A percentile compares a stretch with the other conserved stretches of the same genome.
phyloP scores from a whole-genome alignment of 2,888 invertebrate genomes.

The Epistrophe grossulariae region DNA sequence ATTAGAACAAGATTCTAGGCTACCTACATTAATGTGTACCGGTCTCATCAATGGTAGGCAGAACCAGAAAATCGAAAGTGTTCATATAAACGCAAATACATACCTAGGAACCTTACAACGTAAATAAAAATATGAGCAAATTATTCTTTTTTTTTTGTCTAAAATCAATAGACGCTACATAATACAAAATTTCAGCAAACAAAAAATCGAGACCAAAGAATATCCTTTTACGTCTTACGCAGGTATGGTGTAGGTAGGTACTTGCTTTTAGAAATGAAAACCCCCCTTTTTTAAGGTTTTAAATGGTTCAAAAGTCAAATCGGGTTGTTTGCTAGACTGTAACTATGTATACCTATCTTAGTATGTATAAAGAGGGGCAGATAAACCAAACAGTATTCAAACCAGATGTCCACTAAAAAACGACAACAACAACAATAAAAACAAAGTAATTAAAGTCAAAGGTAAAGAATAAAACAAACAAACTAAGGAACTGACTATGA shows the following conservation, averaged over 20 bases:
- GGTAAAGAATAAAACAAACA: conserved; percentile 41
- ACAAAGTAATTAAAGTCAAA: conserved; percentile 45
- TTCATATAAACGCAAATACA: background rate
- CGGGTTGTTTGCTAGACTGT: conserved; percentile 12
- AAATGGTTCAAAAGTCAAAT: conserved; percentile 36
- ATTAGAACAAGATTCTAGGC: conserved; percentile 18
- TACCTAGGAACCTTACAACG: background rate
- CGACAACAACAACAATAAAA: conserved; percentile 32
- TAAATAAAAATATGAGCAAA: background rate
- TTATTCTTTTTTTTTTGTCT: background rate
- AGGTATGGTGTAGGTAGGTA: background rate
- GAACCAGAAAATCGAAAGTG: conserved; percentile 29
- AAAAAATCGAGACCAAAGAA: background rate
- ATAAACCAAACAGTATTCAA: background rate
- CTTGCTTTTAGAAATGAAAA: background rate
- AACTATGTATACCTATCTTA: too few relatives aligned
- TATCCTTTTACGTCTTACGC: background rate
- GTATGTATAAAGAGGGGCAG: background rate
- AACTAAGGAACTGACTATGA: conserved; percentile 6
- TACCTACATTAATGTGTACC: conserved; percentile 5
- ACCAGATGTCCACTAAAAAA: conserved; percentile 26
- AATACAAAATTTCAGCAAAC: background rate
- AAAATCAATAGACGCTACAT: conserved; percentile 14
- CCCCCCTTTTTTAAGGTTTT: background rate
- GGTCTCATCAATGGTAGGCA: conserved; percentile 7